Evolutionary conservation across 2,797 vertebrate genomes (phyloP).

Genomic region (Harpagifer antarcticus): DNA sequence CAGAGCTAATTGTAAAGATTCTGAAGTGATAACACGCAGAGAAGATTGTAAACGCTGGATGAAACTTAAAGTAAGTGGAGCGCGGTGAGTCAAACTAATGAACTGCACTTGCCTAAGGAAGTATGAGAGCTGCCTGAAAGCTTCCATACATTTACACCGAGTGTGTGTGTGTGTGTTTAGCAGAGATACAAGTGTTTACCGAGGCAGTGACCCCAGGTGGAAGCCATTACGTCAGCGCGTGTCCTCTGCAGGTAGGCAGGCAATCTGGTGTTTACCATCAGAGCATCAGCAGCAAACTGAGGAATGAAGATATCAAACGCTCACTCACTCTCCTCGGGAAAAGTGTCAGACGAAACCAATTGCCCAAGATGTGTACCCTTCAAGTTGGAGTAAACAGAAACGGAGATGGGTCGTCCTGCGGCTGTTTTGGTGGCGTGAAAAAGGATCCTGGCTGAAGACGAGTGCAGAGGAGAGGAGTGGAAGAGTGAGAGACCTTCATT

Average conservation of each 20-base stretch:
- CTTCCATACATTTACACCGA: background rate
- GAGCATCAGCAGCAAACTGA: conserved; percentile 36
- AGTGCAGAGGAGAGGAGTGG: conserved; percentile 26
- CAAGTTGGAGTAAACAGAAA: conserved; percentile 61
- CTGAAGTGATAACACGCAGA: conserved; percentile 2
- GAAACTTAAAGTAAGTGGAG: background rate
- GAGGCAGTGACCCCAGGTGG: conserved; percentile 33
- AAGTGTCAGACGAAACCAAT: conserved; percentile 52
- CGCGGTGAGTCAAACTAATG: conserved; percentile 19
- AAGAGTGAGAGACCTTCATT: conserved; percentile 49
- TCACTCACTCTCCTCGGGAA: conserved; percentile 25
- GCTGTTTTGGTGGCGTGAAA: conserved; percentile 60
- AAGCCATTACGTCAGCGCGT: conserved; percentile 15
- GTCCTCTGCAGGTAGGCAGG: conserved; percentile 32
- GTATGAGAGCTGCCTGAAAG: background rate
- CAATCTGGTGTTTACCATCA: conserved; percentile 38
- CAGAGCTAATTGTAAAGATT: background rate
- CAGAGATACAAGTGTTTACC: conserved; percentile 3
- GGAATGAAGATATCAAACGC: conserved; percentile 25
- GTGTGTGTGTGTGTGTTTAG: conserved; percentile 16
- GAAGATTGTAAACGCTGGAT: conserved; percentile 10
- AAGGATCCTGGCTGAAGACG: conserved; percentile 33
- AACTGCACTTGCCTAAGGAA: conserved; percentile 19
- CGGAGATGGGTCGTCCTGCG: conserved; percentile 50
- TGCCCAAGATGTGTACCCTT: conserved; percentile 42